A percentile compares a stretch with the other conserved stretches of the same genome.
phyloP scores from a whole-genome alignment of 2,888 invertebrate genomes.

The Bedellia somnulentella region DNA sequence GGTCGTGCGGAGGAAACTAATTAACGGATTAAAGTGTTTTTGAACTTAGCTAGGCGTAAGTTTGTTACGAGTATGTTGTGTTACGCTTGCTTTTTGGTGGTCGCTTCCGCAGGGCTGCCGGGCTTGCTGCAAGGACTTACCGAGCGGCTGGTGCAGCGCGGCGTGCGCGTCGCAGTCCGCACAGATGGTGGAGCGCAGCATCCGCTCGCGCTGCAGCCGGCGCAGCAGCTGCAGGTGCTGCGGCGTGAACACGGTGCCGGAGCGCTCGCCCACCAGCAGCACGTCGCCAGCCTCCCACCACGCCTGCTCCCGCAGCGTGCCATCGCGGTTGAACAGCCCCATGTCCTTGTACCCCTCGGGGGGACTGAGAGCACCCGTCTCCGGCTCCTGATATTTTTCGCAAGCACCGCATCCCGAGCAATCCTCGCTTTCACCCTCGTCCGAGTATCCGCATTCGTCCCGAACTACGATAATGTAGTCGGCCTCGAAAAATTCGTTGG shows the following conservation, averaged over 20 bases:
- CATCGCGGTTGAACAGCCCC: slow-evolving; percentile 64
- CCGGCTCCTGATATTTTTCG: slow-evolving; percentile 69
- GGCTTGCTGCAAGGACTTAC: slow-evolving; percentile 25
- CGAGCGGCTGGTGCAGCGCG: slow-evolving; percentile 44
- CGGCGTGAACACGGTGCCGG: slow-evolving; percentile 66
- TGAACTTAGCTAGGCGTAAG: too few species aligned
- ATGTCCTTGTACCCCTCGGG: slow-evolving; percentile 91
- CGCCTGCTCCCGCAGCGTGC: slow-evolving; percentile 58
- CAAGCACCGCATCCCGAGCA: slow-evolving; percentile 62
- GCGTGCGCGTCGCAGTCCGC: slow-evolving; percentile 53
- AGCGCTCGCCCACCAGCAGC: slow-evolving; percentile 54
- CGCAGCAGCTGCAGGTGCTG: slow-evolving; percentile 68
- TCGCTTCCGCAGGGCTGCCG: background rate
- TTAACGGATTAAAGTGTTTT: too few species aligned
- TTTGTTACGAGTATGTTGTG: too few species aligned
- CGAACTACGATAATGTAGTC: slow-evolving; percentile 89
- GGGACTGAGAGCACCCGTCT: slow-evolving; percentile 84
- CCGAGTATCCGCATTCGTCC: slow-evolving; percentile 81
- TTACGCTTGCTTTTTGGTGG: too few species aligned
- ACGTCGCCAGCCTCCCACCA: slow-evolving; percentile 64
- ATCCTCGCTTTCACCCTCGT: slow-evolving; percentile 77
- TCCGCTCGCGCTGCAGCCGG: slow-evolving; percentile 64
- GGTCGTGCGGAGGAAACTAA: too few species aligned
- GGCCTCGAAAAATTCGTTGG: slow-evolving; percentile 89
- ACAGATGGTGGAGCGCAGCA: slow-evolving; percentile 58